Evolutionary conservation across 2,888 invertebrate genomes (phyloP).

Genomic region (Meghimatium bilineatum): DNA sequence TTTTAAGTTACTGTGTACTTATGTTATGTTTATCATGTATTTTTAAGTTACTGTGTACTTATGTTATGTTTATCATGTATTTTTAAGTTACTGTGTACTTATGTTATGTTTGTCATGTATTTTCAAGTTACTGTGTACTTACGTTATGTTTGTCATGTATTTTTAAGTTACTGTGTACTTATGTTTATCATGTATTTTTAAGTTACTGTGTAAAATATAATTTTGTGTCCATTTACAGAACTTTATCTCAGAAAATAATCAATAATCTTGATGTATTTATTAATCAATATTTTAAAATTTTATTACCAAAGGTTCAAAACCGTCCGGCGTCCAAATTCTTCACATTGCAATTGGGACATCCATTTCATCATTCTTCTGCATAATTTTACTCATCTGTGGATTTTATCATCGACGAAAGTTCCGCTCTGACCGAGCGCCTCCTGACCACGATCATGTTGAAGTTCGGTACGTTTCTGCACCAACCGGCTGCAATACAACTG

Average conservation of each 20-base stretch:
- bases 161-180: no score
- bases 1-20: no score
- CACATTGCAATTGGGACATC: constrained; percentile 74
- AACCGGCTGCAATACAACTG: constrained; percentile 72
- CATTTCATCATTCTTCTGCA: constrained; percentile 72
- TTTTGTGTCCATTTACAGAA: background rate
- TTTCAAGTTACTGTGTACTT: no score
- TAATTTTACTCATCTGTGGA: constrained; percentile 70
- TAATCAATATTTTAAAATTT: background rate
- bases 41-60: no score
- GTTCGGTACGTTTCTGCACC: constrained; percentile 72
- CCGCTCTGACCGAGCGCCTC: constrained; percentile 60
- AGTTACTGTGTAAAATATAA: no score
- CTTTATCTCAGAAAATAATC: background rate
- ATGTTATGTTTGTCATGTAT: no score
- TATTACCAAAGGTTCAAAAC: constrained; percentile 52
- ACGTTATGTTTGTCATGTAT: no score
- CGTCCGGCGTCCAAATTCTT: constrained; percentile 64
- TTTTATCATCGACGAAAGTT: constrained; percentile 71
- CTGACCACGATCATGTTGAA: constrained; percentile 70
- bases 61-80: no score
- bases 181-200: no score
- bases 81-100: no score
- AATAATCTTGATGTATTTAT: background rate
- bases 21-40: no score